A percentile compares a stretch with the other conserved stretches of the same genome.
Conservation (phyloP, 2,113 vertebrate genomes). For the Suricata suricatta region DNA sequence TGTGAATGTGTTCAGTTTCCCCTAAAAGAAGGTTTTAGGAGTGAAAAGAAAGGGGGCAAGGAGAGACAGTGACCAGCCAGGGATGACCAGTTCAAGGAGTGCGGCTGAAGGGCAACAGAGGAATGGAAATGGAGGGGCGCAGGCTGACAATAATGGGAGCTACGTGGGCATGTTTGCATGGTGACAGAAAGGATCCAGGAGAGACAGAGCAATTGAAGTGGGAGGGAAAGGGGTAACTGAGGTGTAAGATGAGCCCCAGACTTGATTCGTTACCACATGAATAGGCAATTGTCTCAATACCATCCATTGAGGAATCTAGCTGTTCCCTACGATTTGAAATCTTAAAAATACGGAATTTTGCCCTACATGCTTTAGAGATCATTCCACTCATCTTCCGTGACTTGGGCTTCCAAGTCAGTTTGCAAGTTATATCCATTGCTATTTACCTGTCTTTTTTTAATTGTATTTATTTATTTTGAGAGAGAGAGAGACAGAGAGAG, state of each 20-base stretch:
- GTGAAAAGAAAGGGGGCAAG: neutral
- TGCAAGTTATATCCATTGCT: neutral
- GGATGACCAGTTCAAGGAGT: neutral
- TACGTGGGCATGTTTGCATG: neutral
- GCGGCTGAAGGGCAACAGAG: neutral
- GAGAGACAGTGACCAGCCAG: neutral
- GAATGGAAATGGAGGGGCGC: neutral
- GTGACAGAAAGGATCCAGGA: neutral
- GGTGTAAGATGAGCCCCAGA: neutral
- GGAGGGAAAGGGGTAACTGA: neutral
- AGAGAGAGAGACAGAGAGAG: too few species aligned
- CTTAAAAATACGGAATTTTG: slow-evolving; percentile 31
- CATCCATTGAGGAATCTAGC: neutral
- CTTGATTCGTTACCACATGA: slow-evolving; percentile 1
- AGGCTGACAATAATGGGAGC: neutral
- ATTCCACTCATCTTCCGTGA: neutral
- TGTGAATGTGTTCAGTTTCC: neutral
- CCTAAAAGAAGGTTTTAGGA: neutral
- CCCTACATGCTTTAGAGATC: neutral
- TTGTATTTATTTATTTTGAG: too few species aligned
- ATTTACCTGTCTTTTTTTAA: too few species aligned
- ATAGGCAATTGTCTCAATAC: neutral
- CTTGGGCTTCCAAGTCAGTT: neutral
- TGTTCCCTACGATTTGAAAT: slow-evolving; percentile 21
- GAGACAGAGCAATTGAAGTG: neutral